A percentile compares a stretch with the other conserved stretches of the same genome.
These are phyloP conservation scores for Nephotettix cincticeps DNA, from an alignment of 1,140 invertebrate species.

Conservation along the genomic window DNA sequence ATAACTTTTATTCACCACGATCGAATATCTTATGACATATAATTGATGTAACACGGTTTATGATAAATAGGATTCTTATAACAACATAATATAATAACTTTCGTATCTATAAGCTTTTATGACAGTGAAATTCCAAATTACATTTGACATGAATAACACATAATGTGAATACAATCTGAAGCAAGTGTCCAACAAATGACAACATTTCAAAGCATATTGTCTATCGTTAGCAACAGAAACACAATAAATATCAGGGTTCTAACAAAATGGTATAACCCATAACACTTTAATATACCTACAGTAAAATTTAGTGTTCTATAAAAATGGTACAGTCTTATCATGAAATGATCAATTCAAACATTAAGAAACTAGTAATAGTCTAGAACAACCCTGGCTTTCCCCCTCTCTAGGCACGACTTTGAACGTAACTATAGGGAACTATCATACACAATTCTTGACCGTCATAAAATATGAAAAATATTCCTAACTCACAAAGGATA, in stretches of 20 bases:
- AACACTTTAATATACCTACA: not conserved
- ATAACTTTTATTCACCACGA: constrained; percentile 1
- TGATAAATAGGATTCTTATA: not conserved
- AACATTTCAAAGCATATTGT: constrained; percentile 2
- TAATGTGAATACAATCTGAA: not conserved
- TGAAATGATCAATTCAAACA: constrained; percentile 8
- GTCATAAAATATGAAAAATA: not conserved
- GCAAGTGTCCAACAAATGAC: not conserved
- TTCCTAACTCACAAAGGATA: not conserved
- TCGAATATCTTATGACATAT: constrained; percentile 8
- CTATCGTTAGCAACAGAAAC: not conserved
- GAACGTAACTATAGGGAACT: constrained; percentile 3
- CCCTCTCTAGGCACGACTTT: not conserved
- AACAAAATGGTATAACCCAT: not conserved
- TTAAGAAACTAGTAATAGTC: constrained; percentile 7
- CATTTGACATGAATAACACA: not conserved
- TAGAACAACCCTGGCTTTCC: constrained; percentile 1
- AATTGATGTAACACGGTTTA: constrained; percentile 6
- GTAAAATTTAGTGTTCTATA: constrained; percentile 10
- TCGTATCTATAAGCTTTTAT: constrained; percentile 6
- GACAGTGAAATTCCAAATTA: not conserved
- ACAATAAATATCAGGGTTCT: not conserved
- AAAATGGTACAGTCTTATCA: constrained; percentile 9
- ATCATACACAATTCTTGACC: not conserved
- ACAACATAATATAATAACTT: not conserved